These are phyloP conservation scores for Poeciliopsis presidionis DNA, from an alignment of 2,797 vertebrate genomes.

Conservation along the genomic window DNA sequence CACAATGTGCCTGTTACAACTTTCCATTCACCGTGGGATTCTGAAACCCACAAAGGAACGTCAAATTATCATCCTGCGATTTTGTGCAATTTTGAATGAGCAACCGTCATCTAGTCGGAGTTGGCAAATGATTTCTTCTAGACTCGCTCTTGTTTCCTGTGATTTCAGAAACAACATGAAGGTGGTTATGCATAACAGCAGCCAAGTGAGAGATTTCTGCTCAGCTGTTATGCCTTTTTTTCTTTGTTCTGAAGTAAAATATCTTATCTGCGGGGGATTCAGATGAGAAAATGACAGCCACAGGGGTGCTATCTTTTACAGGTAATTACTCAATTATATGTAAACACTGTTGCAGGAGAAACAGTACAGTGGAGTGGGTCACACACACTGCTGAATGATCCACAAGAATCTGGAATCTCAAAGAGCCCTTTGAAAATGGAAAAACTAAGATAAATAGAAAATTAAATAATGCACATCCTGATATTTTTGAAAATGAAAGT, in stretches of 20 bases:
- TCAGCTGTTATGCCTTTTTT: constrained; percentile 60
- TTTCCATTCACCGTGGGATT: constrained; percentile 69
- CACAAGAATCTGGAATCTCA: constrained; percentile 40
- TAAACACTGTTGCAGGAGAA: constrained; percentile 73
- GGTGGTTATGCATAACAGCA: constrained; percentile 23
- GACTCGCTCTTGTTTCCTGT: constrained; percentile 44
- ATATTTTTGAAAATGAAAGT: neutral
- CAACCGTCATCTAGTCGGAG: constrained; percentile 43
- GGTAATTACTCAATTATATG: constrained; percentile 83
- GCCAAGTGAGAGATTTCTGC: constrained; percentile 14
- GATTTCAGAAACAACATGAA: constrained; percentile 34
- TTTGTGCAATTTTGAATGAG: constrained; percentile 54
- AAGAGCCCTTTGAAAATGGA: constrained; percentile 12
- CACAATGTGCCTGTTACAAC: constrained; percentile 69
- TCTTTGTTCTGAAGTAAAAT: constrained; percentile 61
- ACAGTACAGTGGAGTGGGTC: constrained; percentile 58
- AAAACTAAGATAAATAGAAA: neutral
- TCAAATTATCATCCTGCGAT: constrained; percentile 63
- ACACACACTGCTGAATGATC: constrained; percentile 55
- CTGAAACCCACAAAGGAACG: constrained; percentile 68
- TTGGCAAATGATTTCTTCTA: constrained; percentile 49
- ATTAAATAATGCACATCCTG: neutral
- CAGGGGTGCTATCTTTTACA: constrained; percentile 78
- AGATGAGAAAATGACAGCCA: constrained; percentile 64
- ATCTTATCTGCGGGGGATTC: constrained; percentile 46